Evolutionary conservation across 2,113 vertebrate species (phyloP).

Genomic region (Chiloscyllium plagiosum): DNA sequence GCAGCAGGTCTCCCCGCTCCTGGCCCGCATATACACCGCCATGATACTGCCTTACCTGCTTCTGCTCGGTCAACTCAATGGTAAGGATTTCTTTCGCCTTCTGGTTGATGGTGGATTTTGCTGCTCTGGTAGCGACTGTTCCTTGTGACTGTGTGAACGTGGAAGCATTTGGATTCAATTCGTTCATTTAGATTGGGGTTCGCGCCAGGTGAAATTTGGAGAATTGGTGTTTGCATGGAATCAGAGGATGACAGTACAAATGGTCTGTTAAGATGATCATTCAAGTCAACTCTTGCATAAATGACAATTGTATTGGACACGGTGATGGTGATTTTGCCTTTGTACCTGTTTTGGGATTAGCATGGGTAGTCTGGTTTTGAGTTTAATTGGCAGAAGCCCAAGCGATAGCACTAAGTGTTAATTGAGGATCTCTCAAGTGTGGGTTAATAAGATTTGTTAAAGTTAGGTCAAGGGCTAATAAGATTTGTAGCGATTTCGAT

Average conservation of each 20-base stretch:
- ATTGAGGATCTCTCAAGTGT: background rate
- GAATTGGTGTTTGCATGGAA: background rate
- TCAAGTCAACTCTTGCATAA: background rate
- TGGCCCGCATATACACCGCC: background rate
- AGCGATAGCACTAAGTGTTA: background rate
- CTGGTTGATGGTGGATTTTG: background rate
- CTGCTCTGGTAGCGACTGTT: too few relatives aligned
- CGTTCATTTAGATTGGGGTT: background rate
- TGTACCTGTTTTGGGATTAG: background rate
- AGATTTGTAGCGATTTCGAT: background rate
- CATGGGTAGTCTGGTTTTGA: background rate
- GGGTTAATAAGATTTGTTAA: background rate
- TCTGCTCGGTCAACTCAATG: background rate
- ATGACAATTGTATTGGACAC: background rate
- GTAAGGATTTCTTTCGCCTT: background rate
- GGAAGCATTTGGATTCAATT: background rate
- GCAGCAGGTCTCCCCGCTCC: background rate
- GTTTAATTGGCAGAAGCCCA: background rate
- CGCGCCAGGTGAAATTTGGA: background rate
- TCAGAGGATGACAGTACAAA: background rate
- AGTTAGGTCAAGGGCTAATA: background rate
- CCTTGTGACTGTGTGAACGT: background rate
- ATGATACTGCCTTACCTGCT: background rate
- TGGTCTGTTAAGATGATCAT: background rate
- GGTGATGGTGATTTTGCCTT: background rate